Percentiles rank a stretch among this genome's conserved stretches.
Conservation (phyloP, 2,113 vertebrate species). For the Caranx melampygus region DNA sequence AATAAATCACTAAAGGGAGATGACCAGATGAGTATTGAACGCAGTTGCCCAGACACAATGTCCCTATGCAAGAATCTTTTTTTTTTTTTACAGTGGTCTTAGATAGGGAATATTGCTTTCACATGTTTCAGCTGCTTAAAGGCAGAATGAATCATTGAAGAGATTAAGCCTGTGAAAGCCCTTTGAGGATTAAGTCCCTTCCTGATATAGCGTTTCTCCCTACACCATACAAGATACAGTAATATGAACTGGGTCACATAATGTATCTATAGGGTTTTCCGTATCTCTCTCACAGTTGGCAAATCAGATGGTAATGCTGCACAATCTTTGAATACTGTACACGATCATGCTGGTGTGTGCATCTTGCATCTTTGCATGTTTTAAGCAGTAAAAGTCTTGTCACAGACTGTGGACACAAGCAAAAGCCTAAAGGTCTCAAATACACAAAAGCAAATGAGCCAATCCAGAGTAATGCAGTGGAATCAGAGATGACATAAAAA, state of each 20-base stretch:
- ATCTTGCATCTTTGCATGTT: background rate
- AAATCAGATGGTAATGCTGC: constrained; percentile 34
- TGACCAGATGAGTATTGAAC: constrained; percentile 30
- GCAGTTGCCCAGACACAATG: constrained; percentile 35
- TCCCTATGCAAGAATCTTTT: constrained; percentile 34
- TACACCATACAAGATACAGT: constrained; percentile 54
- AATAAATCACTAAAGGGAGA: constrained; percentile 36
- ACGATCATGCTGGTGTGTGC: background rate
- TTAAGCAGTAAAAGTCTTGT: background rate
- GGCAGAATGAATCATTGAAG: constrained; percentile 77
- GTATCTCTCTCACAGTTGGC: constrained; percentile 20
- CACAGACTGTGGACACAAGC: background rate
- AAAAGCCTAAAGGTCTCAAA: background rate
- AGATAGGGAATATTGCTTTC: constrained; percentile 72
- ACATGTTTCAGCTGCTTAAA: constrained; percentile 75
- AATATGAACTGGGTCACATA: constrained; percentile 66
- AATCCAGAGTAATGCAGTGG: constrained; percentile 3
- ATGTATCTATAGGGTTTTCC: constrained; percentile 39
- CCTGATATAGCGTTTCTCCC: constrained; percentile 66
- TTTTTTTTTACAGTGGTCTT: constrained; percentile 29
- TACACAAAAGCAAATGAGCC: background rate
- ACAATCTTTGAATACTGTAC: background rate
- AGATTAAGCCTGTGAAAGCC: constrained; percentile 75
- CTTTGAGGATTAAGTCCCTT: constrained; percentile 76
- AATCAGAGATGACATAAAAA: constrained; percentile 41